phyloP scores from a whole-genome alignment of 1,140 invertebrate genomes.

The Dryas iulia region DNA sequence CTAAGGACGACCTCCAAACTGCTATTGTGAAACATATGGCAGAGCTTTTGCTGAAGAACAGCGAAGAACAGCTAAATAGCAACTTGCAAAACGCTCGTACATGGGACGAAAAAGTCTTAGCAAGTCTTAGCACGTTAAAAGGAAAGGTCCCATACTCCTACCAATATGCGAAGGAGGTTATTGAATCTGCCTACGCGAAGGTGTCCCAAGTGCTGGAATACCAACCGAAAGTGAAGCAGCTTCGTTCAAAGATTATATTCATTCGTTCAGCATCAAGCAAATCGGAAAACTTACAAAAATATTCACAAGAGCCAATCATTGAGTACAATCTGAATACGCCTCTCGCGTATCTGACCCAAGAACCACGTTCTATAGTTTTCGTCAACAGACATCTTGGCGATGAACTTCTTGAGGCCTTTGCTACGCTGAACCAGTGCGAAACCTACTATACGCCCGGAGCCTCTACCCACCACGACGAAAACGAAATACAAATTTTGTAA shows the following conservation, averaged over 20 bases:
- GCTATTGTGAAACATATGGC: conserved; percentile 39
- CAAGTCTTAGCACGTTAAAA: conserved; percentile 26
- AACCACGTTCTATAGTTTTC: conserved; percentile 40
- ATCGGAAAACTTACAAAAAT: conserved; percentile 20
- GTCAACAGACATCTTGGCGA: conserved; percentile 43
- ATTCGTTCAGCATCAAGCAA: not conserved
- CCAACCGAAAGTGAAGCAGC: conserved; percentile 1
- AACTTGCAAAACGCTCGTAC: conserved; percentile 3
- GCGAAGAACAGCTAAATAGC: conserved; percentile 9
- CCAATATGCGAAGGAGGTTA: conserved; percentile 37
- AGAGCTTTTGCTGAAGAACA: conserved; percentile 24
- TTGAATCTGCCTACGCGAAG: conserved; percentile 34
- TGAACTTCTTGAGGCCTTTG: conserved; percentile 36
- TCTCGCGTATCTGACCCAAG: conserved; percentile 25
- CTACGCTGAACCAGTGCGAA: conserved; percentile 34
- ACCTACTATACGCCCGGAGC: not conserved
- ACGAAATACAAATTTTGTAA: too few species aligned
- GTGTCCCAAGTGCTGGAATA: conserved; percentile 22
- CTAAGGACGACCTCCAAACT: conserved; percentile 38
- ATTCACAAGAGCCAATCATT: conserved; percentile 29
- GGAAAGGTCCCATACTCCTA: conserved; percentile 36
- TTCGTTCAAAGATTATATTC: conserved; percentile 29
- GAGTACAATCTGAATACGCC: conserved; percentile 37
- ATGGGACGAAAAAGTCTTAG: conserved; percentile 41
- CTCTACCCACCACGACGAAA: too few species aligned